Conservation (phyloP, 2,888 invertebrate species). For the Cataglyphis albicans region DNA sequence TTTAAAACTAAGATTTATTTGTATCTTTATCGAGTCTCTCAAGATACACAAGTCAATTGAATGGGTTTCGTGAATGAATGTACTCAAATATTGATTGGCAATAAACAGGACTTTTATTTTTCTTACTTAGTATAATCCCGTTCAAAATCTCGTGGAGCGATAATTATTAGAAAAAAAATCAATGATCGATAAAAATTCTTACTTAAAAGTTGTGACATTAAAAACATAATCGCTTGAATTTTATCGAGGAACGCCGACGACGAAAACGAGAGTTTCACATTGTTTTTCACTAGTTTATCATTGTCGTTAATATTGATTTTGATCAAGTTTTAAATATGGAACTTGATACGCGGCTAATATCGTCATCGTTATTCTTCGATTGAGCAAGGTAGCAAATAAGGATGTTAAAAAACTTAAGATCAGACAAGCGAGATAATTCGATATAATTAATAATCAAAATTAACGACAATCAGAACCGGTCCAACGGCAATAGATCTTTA, state of each 20-base stretch:
- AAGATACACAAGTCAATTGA: constrained; percentile 12
- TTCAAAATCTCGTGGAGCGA: constrained; percentile 5
- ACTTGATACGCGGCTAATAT: constrained; percentile 9
- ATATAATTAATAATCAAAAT: not conserved
- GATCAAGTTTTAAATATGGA: constrained; percentile 9
- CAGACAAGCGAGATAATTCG: not conserved
- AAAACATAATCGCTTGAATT: constrained; percentile 35
- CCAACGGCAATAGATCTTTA: constrained; percentile 48
- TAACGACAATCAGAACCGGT: constrained; percentile 39
- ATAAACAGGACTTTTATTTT: constrained; percentile 27
- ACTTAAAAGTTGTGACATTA: constrained; percentile 51
- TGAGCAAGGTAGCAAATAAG: not conserved
- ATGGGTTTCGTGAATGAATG: constrained; percentile 32
- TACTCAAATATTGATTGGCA: constrained; percentile 24
- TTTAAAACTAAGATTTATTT: constrained; percentile 26
- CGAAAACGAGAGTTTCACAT: constrained; percentile 6
- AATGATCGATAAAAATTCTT: constrained; percentile 56
- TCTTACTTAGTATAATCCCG: constrained; percentile 33
- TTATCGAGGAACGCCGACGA: constrained; percentile 6
- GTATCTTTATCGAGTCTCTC: not conserved
- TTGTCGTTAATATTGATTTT: constrained; percentile 28
- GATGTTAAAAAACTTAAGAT: not conserved
- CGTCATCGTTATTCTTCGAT: constrained; percentile 38
- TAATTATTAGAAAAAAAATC: constrained; percentile 35
- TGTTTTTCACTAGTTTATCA: not conserved